These are phyloP conservation scores for Coptodon bakossiorum DNA, from an alignment of 2,113 vertebrate species.

Conservation along the genomic window DNA sequence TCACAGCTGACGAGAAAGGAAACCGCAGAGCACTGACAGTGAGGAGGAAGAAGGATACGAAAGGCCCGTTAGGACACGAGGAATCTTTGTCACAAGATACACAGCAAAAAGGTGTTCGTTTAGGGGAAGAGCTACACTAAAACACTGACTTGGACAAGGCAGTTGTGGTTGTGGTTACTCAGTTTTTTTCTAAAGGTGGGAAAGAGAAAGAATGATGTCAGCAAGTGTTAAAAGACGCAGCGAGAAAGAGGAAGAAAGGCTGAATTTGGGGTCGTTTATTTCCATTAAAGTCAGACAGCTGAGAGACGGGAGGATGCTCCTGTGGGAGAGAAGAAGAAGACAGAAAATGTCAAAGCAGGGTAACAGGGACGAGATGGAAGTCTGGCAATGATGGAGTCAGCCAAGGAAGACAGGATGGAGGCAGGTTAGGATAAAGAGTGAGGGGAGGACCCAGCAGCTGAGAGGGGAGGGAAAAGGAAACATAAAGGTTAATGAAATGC, in stretches of 20 bases:
- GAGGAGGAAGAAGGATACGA: not conserved
- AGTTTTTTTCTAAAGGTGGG: not conserved
- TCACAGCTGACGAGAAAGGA: not conserved
- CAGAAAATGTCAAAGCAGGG: not conserved
- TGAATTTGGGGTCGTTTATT: not conserved
- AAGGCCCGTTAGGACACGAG: not conserved
- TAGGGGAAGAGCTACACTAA: not conserved
- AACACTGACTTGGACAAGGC: not conserved
- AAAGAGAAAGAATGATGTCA: not conserved
- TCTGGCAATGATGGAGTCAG: not conserved
- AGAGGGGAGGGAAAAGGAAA: not conserved
- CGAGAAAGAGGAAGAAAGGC: not conserved
- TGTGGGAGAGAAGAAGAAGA: not conserved
- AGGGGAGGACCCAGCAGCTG: not conserved
- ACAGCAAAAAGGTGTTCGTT: not conserved
- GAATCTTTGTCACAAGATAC: not conserved
- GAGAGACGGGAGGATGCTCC: not conserved
- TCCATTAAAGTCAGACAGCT: not conserved
- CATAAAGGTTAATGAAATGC: not conserved
- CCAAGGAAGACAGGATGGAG: not conserved
- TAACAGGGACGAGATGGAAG: not conserved
- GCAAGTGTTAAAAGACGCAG: not conserved
- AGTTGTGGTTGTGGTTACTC: not conserved
- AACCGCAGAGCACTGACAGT: not conserved
- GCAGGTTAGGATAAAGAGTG: not conserved